phyloP scores from a whole-genome alignment of 2,888 invertebrate genomes.

The Eulithis prunata region DNA sequence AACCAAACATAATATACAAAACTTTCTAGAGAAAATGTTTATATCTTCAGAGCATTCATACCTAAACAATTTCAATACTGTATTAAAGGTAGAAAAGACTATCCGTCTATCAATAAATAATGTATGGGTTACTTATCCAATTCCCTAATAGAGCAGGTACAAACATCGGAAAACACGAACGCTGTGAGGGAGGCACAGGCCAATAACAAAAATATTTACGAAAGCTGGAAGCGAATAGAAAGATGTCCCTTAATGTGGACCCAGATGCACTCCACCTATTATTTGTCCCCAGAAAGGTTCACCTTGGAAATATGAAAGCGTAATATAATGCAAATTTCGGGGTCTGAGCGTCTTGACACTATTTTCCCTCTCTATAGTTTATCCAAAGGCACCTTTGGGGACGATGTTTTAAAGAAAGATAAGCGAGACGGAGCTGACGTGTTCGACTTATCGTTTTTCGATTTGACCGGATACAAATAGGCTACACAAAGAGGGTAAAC shows the following conservation, averaged over 20 bases:
- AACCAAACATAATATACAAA: neutral
- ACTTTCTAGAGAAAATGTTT: conserved; percentile 3
- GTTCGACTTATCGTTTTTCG: conserved; percentile 52
- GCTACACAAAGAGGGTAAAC: conserved; percentile 43
- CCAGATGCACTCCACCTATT: conserved; percentile 79
- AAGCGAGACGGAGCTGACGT: conserved; percentile 56
- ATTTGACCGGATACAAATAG: conserved; percentile 46
- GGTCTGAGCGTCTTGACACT: conserved; percentile 59
- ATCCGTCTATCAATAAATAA: conserved; percentile 64
- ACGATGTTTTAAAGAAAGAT: conserved; percentile 74
- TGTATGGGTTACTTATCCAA: conserved; percentile 64
- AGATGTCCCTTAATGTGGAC: conserved; percentile 80
- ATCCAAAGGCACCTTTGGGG: conserved; percentile 67
- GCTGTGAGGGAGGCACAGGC: conserved; percentile 59
- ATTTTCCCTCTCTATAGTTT: conserved; percentile 63
- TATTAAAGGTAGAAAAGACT: conserved; percentile 40
- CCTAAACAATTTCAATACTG: conserved; percentile 45
- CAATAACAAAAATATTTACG: conserved; percentile 83
- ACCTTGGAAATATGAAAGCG: conserved; percentile 68
- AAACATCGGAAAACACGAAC: conserved; percentile 56
- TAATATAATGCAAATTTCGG: conserved; percentile 73
- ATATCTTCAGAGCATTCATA: conserved; percentile 19
- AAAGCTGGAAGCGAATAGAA: conserved; percentile 77
- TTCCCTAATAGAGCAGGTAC: conserved; percentile 59
- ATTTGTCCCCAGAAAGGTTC: conserved; percentile 74